Evolutionary conservation across 2,797 vertebrate species (phyloP), one percentile per base, ranked within the genome.

Genomic region (Aeoliscus strigatus): DNA sequence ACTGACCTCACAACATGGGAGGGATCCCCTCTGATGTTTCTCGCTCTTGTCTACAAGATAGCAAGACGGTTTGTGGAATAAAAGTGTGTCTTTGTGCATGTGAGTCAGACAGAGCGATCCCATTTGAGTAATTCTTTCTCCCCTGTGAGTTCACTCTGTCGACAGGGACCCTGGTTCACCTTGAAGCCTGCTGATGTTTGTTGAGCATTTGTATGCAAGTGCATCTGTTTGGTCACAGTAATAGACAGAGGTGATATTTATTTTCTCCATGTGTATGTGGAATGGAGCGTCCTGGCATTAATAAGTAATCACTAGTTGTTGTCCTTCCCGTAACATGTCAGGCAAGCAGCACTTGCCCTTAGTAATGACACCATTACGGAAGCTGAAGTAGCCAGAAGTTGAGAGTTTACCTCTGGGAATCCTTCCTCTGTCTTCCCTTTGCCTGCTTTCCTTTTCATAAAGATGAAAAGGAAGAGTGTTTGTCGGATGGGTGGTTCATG

Each of bases 271-370:
- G 9, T 66, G 46, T 70, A 38, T 63, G 66, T 69, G 54, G 77
- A 74, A 73, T 72, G 48, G 64, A 67, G 49, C 64, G 15, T 41
- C 35, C 27, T 14, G 33, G 21, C 77, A 86, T 87, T 79, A 84
- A 86, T 87, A 83, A 85, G 76, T 85, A 70, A 86, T 84, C 63
- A 43, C 64, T 69, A 61, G 60, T 65, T 80, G 58, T 67, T 69
- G 77, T 62, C 38, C 67, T 51, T 74, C 58, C 60, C 38, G 46
- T 75, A 80, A 71, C 71, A 77, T 70, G 68, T 69, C 57, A 51
- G 69, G 45, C 75, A 70, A 56, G 62, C 62, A 80, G 77, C 71
- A 54, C 70, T 84, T 86, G 81, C 77, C 77, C 77, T 60, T 64
- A 70, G 74, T 80, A 76, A 82, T 83, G 66, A 81, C 76, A 82